These are phyloP conservation scores for Matsumyia berberina DNA, from an alignment of 2,888 invertebrate genomes.

Conservation along the genomic window DNA sequence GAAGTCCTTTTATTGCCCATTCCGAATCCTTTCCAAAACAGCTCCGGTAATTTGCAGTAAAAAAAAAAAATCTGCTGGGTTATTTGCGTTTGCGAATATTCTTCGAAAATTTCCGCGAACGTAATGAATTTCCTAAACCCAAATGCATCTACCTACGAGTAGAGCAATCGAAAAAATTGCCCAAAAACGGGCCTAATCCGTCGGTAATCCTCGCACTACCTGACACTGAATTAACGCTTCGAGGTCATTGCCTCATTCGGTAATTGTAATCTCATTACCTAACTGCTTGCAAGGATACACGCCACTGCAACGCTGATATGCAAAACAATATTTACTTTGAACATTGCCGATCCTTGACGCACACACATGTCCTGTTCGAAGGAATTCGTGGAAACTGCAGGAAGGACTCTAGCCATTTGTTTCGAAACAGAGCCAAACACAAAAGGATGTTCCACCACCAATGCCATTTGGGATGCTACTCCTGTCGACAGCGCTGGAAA, in stretches of 20 bases:
- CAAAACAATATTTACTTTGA: conserved; percentile 64
- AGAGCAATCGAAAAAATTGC: not conserved
- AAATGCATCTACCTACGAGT: not conserved
- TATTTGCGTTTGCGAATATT: conserved; percentile 54
- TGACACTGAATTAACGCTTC: conserved; percentile 20
- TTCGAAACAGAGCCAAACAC: conserved; percentile 5
- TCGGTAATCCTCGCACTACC: conserved; percentile 24
- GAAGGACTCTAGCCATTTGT: conserved; percentile 37
- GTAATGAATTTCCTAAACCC: not conserved
- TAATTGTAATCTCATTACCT: conserved; percentile 65
- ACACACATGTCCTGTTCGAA: conserved; percentile 39
- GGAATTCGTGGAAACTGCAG: conserved; percentile 43
- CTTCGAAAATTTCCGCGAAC: conserved; percentile 21
- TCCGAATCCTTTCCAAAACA: conserved; percentile 36
- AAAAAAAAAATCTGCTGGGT: conserved; percentile 45
- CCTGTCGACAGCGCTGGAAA: conserved; percentile 43
- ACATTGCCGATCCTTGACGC: conserved; percentile 36
- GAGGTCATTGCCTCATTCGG: conserved; percentile 51
- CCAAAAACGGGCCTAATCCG: conserved; percentile 3
- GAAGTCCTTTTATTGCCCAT: conserved; percentile 24
- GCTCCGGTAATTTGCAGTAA: conserved; percentile 7
- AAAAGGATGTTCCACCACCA: conserved; percentile 28
- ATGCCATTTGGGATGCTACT: conserved; percentile 52
- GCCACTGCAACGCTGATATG: conserved; percentile 45
- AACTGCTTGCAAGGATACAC: conserved; percentile 55